These are phyloP conservation scores for Phyto melanocephala DNA, from an alignment of 2,888 invertebrate genomes.

Conservation along the genomic window DNA sequence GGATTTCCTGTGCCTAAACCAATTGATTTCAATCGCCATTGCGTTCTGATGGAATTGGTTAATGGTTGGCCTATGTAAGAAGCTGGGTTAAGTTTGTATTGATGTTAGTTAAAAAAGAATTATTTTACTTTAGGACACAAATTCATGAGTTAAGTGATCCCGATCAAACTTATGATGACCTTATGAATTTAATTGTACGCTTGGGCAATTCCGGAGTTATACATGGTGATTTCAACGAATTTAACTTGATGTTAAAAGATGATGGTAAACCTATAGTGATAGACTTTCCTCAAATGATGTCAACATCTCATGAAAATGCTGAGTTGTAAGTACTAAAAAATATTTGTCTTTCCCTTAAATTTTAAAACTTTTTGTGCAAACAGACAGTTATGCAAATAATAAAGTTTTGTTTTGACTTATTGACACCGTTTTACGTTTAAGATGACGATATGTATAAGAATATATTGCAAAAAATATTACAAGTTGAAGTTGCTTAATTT, in stretches of 20 bases:
- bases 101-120: not conserved
- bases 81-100: not conserved
- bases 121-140: conserved; percentile 81
- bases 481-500: too few relatives aligned
- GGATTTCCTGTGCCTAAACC: conserved; percentile 97
- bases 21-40: conserved; percentile 95
- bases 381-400: too few relatives aligned
- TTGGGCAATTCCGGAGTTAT: conserved; percentile 97
- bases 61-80: conserved; percentile 89
- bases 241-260: conserved; percentile 94
- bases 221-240: conserved; percentile 99
- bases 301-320: conserved; percentile 94
- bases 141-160: conserved; percentile 84
- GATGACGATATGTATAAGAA: too few relatives aligned
- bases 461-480: too few relatives aligned
- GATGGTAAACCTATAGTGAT: conserved; percentile 92
- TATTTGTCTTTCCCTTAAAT: not conserved
- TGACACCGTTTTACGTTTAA: too few relatives aligned
- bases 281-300: conserved; percentile 99
- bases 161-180: conserved; percentile 91
- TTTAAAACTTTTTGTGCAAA: too few relatives aligned
- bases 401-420: too few relatives aligned
- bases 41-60: conserved; percentile 96
- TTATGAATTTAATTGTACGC: conserved; percentile 94
- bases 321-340: conserved; percentile 85